Conservation (phyloP, 2,113 vertebrate species). For the Chloropsis hardwickii region DNA sequence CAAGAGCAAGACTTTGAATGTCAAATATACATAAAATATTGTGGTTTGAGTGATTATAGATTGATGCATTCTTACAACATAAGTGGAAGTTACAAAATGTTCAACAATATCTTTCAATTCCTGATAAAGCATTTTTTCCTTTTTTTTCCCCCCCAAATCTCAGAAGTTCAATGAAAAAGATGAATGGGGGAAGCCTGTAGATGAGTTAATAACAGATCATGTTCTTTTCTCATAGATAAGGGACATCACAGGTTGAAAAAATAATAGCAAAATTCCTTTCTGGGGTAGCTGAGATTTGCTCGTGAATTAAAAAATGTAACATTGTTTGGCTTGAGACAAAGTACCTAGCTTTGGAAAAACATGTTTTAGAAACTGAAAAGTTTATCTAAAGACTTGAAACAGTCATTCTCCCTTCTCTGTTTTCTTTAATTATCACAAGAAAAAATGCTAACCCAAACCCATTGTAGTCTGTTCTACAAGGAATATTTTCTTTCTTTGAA, state of each 20-base stretch:
- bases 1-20: background rate
- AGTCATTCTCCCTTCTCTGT: background rate
- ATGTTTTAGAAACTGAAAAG: background rate
- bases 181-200: background rate
- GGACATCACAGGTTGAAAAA: background rate
- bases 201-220: background rate
- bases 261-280: background rate
- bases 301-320: background rate
- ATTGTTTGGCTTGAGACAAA: background rate
- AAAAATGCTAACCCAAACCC: background rate
- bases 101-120: background rate
- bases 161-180: background rate
- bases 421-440: background rate
- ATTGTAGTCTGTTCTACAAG: background rate
- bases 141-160: fast-evolving
- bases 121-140: background rate
- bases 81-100: background rate
- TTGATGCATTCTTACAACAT: background rate
- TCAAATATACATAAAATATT: background rate
- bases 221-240: background rate
- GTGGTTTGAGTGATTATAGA: background rate
- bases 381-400: background rate
- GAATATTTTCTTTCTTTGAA: background rate
- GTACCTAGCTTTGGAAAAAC: background rate
- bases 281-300: background rate